These are phyloP conservation scores for Euphonia xanthogaster DNA, from an alignment of 2,797 vertebrate species.

Conservation along the genomic window DNA sequence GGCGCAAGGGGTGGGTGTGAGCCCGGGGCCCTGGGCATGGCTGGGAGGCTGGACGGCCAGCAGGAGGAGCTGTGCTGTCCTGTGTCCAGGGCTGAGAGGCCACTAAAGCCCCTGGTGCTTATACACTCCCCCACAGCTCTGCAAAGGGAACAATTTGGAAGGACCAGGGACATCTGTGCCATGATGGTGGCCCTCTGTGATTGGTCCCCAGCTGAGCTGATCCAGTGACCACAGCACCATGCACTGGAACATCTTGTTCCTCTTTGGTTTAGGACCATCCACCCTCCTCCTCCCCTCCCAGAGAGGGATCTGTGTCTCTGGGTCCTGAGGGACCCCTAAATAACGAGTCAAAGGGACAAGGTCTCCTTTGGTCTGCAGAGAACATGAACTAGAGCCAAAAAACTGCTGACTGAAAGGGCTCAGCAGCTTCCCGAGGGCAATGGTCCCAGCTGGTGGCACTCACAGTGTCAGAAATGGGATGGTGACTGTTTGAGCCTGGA, in stretches of 20 bases:
- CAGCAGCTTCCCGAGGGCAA: accelerated
- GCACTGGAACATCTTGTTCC: accelerated
- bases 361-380: not conserved
- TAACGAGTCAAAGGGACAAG: not conserved
- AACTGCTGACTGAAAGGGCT: not conserved
- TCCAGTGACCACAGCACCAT: accelerated
- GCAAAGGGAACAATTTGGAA: accelerated
- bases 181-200: not conserved
- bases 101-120: not conserved
- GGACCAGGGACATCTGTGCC: accelerated
- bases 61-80: not conserved
- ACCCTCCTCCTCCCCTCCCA: not conserved
- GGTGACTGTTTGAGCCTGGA: not conserved
- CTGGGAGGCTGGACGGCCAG: not conserved
- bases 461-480: not conserved
- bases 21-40: accelerated
- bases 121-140: not conserved
- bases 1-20: accelerated
- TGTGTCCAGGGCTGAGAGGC: not conserved
- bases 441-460: not conserved
- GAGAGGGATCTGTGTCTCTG: not conserved
- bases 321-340: not conserved
- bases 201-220: not conserved
- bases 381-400: not conserved
- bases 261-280: not conserved